Conservation (phyloP, 2,113 vertebrate genomes). For the Paracanthobrama guichenoti region DNA sequence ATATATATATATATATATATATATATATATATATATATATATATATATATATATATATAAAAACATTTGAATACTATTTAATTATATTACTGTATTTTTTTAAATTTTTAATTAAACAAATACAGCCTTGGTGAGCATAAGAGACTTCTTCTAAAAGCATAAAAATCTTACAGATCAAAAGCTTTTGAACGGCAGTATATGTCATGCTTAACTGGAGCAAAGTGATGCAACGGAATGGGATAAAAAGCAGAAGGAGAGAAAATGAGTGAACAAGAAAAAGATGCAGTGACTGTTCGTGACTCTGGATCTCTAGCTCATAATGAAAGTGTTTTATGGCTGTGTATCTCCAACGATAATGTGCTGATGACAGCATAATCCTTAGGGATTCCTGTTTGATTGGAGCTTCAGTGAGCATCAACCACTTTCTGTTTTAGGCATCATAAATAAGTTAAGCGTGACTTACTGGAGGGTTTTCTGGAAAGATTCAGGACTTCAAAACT, state of each 20-base stretch:
- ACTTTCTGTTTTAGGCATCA: not conserved
- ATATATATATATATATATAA: too few relatives aligned
- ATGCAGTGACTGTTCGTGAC: not conserved
- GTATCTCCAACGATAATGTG: not conserved
- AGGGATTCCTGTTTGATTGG: not conserved
- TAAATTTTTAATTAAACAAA: too few relatives aligned
- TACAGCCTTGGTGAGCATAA: too few relatives aligned
- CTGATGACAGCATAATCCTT: slow-evolving; percentile 9
- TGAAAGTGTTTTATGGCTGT: slow-evolving; percentile 4
- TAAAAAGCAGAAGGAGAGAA: not conserved
- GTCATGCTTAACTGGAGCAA: not conserved
- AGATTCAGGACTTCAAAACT: not conserved
- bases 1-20: too few relatives aligned
- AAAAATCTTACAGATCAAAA: too few relatives aligned
- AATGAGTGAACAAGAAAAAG: not conserved
- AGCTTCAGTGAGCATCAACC: slow-evolving; percentile 8
- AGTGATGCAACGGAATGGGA: not conserved
- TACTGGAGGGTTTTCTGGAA: not conserved
- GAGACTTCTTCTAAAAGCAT: too few relatives aligned
- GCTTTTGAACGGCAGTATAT: not conserved
- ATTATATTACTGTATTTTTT: too few relatives aligned
- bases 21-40: too few relatives aligned
- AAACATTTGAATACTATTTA: too few relatives aligned
- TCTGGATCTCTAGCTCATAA: not conserved
- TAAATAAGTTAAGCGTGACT: not conserved